Conservation (phyloP, 1,140 invertebrate species). For the Parasteatoda tepidariorum region DNA sequence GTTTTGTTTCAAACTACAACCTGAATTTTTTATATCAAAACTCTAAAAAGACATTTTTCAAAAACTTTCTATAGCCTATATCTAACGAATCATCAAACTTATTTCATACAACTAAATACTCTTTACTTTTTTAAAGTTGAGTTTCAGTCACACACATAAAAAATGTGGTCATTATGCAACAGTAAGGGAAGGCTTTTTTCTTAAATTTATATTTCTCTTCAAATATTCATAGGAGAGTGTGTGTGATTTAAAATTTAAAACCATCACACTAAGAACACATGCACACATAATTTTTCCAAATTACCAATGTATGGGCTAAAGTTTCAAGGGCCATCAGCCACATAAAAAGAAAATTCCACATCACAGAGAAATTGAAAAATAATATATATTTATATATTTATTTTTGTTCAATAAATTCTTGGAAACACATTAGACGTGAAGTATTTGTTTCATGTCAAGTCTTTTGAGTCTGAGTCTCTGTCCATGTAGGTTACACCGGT, state of each 20-base stretch:
- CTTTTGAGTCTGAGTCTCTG: conserved; percentile 63
- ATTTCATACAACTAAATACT: conserved; percentile 51
- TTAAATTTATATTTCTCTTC: conserved; percentile 35
- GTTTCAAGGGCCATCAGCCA: too few relatives aligned
- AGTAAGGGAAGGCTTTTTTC: conserved; percentile 56
- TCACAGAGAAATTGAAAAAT: conserved; percentile 52
- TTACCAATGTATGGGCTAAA: not conserved
- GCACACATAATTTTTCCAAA: conserved; percentile 15
- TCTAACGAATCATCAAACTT: conserved; percentile 52
- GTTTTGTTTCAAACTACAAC: conserved; percentile 5
- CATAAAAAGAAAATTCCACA: conserved; percentile 25
- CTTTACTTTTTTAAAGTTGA: conserved; percentile 53
- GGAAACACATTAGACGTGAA: not conserved
- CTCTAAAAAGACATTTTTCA: conserved; percentile 48
- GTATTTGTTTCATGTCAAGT: conserved; percentile 52
- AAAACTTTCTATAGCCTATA: conserved; percentile 53
- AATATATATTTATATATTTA: conserved; percentile 30
- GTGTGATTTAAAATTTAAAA: conserved; percentile 42
- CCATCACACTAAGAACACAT: conserved; percentile 52
- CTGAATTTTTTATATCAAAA: conserved; percentile 56
- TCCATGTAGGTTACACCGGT: conserved; percentile 34
- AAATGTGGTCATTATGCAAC: conserved; percentile 55
- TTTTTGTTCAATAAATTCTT: conserved; percentile 15
- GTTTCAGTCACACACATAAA: conserved; percentile 57
- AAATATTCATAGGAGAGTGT: conserved; percentile 59